These are phyloP conservation scores for Leptinotarsa tumamoca DNA, from an alignment of 2,888 invertebrate species.

Conservation along the genomic window DNA sequence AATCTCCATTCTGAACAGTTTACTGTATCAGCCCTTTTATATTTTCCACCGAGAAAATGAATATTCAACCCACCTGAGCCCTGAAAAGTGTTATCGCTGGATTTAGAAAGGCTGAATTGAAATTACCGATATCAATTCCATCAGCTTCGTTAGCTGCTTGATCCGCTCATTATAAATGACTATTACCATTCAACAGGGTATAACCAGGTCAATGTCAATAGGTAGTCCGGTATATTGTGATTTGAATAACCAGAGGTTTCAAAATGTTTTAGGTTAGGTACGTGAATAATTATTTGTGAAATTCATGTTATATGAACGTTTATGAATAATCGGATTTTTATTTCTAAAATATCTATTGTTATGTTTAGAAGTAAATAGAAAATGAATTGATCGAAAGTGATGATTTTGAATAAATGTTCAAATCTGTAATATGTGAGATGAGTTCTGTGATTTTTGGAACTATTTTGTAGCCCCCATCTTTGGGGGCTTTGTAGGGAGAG, in stretches of 20 bases:
- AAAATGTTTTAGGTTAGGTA: slow-evolving; percentile 3
- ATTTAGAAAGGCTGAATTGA: background rate
- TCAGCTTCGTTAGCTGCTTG: background rate
- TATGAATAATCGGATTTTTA: background rate
- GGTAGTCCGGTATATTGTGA: slow-evolving; percentile 18
- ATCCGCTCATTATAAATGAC: slow-evolving; percentile 38
- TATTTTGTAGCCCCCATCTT: too few species aligned
- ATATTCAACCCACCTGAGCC: background rate
- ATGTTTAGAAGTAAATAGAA: too few species aligned
- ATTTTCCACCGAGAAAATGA: background rate
- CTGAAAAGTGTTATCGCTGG: background rate
- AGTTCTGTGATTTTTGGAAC: too few species aligned
- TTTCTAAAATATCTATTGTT: background rate
- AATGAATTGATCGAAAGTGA: too few species aligned
- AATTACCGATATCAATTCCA: slow-evolving; percentile 14
- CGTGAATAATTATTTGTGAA: background rate
- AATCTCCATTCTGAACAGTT: background rate
- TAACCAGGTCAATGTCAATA: slow-evolving; percentile 43
- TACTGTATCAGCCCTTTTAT: background rate
- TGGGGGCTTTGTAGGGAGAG: too few species aligned
- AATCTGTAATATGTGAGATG: too few species aligned
- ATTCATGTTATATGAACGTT: background rate
- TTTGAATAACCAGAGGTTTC: slow-evolving; percentile 14
- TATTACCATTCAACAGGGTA: slow-evolving; percentile 27
- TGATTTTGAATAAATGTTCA: too few species aligned